Percentiles rank a stretch among this genome's conserved stretches.
phyloP scores from a whole-genome alignment of 1,140 invertebrate species.

The Caenorhabditis elegans region DNA sequence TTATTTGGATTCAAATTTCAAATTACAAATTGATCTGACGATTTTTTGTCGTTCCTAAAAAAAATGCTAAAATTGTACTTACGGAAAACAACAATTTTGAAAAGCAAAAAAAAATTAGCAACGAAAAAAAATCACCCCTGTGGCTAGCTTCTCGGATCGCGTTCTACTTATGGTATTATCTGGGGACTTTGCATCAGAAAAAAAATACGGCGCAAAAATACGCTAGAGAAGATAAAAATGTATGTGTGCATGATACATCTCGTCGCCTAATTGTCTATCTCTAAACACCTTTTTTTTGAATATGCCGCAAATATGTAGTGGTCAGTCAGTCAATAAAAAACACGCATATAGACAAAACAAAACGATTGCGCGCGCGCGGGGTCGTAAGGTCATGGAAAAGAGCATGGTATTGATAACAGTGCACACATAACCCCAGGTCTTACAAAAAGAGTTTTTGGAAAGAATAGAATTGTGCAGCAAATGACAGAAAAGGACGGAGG shows the following conservation, averaged over 20 bases:
- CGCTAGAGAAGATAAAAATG: neutral
- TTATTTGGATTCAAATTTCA: no score
- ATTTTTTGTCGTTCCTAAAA: no score
- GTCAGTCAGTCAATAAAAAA: constrained; percentile 29
- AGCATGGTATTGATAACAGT: constrained; percentile 22
- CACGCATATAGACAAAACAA: neutral
- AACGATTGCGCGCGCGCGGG: neutral
- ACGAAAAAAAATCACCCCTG: neutral
- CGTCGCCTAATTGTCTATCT: neutral
- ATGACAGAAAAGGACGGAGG: neutral
- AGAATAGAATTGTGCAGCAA: neutral
- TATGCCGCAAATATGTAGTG: neutral
- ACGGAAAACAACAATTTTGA: no score
- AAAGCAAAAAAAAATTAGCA: neutral
- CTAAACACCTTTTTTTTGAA: neutral
- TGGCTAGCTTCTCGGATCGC: neutral
- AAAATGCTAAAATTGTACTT: no score
- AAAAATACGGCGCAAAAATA: neutral
- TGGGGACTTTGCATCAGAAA: neutral
- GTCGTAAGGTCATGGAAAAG: constrained; percentile 26
- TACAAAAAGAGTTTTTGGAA: constrained; percentile 15
- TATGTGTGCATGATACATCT: neutral
- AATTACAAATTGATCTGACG: no score
- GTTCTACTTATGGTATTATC: constrained; percentile 24
- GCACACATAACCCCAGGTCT: no score